A percentile compares a stretch with the other conserved stretches of the same genome.
Conservation (phyloP, 2,113 vertebrate species). For the Salvelinus alpinus region DNA sequence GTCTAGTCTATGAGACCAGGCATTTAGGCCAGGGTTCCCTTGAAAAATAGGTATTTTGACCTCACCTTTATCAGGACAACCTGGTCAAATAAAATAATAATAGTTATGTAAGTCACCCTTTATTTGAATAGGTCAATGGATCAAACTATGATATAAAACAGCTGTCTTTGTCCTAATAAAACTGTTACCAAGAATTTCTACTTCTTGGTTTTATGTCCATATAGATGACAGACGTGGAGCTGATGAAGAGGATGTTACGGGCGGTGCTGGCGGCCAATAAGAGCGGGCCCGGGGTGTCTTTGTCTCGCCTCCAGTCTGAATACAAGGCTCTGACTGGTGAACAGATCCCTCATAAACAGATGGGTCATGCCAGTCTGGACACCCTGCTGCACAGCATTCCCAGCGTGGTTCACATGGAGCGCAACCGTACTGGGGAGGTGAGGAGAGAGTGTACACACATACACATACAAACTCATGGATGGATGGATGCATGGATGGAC, state of each 20-base stretch:
- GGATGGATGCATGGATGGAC: too few species aligned
- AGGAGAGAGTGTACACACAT: conserved; percentile 11
- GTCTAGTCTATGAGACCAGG: too few species aligned
- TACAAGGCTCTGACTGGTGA: conserved; percentile 89
- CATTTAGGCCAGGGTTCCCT: too few species aligned
- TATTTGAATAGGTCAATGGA: too few species aligned
- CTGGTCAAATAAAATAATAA: too few species aligned
- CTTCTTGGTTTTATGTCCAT: background rate
- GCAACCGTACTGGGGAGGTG: conserved; percentile 84
- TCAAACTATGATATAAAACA: too few species aligned
- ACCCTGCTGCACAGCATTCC: conserved; percentile 82
- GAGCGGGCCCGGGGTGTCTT: conserved; percentile 71
- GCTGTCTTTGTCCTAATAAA: too few species aligned
- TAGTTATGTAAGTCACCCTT: too few species aligned
- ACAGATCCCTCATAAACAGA: conserved; percentile 85
- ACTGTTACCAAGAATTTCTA: too few species aligned
- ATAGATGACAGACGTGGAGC: conserved; percentile 86
- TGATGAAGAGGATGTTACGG: conserved; percentile 85
- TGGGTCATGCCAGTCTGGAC: conserved; percentile 84
- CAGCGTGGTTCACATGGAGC: conserved; percentile 81
- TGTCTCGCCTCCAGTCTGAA: conserved; percentile 82
- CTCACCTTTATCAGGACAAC: too few species aligned
- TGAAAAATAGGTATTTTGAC: too few species aligned
- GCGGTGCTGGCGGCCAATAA: conserved; percentile 85
- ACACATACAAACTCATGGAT: background rate